A percentile compares a stretch with the other conserved stretches of the same genome.
These are phyloP conservation scores for Ephestia elutella DNA, from an alignment of 1,140 invertebrate genomes.

Conservation along the genomic window DNA sequence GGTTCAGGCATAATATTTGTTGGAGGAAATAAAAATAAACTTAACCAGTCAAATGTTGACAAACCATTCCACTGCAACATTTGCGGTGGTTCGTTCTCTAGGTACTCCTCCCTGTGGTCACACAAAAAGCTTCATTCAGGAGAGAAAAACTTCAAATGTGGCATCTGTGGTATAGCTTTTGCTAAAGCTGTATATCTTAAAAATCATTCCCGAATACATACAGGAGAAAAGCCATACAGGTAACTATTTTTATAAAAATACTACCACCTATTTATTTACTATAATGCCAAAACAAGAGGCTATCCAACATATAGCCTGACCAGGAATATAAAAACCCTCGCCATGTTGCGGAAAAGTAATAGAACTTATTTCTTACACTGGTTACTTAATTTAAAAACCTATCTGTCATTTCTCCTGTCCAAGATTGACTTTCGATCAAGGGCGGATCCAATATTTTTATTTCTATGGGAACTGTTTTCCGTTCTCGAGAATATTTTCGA, in stretches of 20 bases:
- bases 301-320: no score
- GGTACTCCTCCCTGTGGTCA: conserved; percentile 89
- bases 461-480: no score
- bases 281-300: no score
- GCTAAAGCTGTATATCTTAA: conserved; percentile 93
- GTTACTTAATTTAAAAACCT: no score
- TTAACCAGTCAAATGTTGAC: conserved; percentile 75
- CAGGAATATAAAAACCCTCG: no score
- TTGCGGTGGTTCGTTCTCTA: conserved; percentile 87
- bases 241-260: conserved; percentile 27
- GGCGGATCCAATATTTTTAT: no score
- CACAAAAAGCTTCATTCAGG: conserved; percentile 89
- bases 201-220: conserved; percentile 91
- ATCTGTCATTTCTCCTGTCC: no score
- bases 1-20: conserved; percentile 90
- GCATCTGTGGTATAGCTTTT: conserved; percentile 94
- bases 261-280: not conserved
- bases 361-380: no score
- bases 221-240: conserved; percentile 89
- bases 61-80: conserved; percentile 92
- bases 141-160: conserved; percentile 93
- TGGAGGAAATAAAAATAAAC: conserved; percentile 76
- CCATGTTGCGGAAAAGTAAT: no score
- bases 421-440: no score
- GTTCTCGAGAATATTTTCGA: no score